Conservation (phyloP, 2,888 invertebrate species). For the Suillia variegata region DNA sequence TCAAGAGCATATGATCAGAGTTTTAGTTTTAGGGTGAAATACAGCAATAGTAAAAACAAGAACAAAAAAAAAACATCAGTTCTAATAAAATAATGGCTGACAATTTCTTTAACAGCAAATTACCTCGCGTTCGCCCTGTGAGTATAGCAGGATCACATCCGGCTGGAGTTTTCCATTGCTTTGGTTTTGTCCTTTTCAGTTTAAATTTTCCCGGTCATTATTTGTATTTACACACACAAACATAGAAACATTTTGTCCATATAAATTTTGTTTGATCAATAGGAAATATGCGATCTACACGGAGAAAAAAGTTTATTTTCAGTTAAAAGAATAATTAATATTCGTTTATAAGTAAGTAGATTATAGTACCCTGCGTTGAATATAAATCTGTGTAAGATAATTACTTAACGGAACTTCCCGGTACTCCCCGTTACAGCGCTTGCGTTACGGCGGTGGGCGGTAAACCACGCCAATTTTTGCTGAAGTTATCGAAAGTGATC, state of each 20-base stretch:
- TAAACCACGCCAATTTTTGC: no score
- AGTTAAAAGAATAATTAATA: no score
- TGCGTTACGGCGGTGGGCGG: no score
- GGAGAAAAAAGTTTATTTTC: no score
- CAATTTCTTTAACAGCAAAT: no score
- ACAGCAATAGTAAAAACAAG: slow-evolving; percentile 13
- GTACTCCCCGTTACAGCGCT: no score
- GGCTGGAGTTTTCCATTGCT: background rate
- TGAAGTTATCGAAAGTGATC: no score
- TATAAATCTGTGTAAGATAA: no score
- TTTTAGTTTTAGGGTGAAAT: slow-evolving; percentile 8
- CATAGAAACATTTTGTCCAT: background rate
- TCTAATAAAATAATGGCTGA: slow-evolving; percentile 50
- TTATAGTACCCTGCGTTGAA: no score
- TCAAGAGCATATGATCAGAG: slow-evolving; percentile 11
- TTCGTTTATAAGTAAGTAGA: no score
- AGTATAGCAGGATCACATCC: slow-evolving; percentile 1
- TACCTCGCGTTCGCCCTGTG: slow-evolving; percentile 26
- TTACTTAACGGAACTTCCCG: no score
- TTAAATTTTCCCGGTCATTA: slow-evolving; percentile 12
- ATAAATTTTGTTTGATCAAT: slow-evolving; percentile 1
- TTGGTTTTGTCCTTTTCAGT: background rate
- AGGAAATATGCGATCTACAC: background rate
- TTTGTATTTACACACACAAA: slow-evolving; percentile 13
- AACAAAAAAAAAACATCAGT: slow-evolving; percentile 19